Evolutionary conservation across 2,797 vertebrate genomes (phyloP).

Genomic region (Phalloptychus januarius): DNA sequence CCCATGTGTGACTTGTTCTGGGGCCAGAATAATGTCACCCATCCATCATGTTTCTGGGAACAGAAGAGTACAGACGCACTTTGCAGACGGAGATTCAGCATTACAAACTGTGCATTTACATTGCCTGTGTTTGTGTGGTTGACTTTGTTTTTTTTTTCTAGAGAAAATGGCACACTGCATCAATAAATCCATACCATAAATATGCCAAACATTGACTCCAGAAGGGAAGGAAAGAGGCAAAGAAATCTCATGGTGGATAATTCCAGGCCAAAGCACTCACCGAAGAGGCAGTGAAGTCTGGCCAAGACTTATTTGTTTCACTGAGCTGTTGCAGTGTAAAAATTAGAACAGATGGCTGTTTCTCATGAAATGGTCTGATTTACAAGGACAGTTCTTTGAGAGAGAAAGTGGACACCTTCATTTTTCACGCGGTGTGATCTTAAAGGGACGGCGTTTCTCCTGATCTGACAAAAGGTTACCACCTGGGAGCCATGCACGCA

Average conservation of each 20-base stretch:
- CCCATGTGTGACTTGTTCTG: slow-evolving; percentile 68
- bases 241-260: slow-evolving; percentile 68
- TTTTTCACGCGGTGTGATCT: slow-evolving; percentile 85
- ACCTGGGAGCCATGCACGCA: slow-evolving; percentile 95
- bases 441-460: slow-evolving; percentile 85
- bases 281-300: slow-evolving; percentile 76
- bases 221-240: slow-evolving; percentile 78
- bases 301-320: slow-evolving; percentile 80
- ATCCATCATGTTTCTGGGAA: slow-evolving; percentile 83
- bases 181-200: slow-evolving; percentile 69
- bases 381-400: slow-evolving; percentile 85
- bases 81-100: slow-evolving; percentile 70
- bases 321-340: slow-evolving; percentile 76
- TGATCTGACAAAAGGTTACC: slow-evolving; percentile 84
- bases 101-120: slow-evolving; percentile 88
- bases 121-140: slow-evolving; percentile 95
- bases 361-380: slow-evolving; percentile 83
- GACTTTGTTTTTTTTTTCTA: slow-evolving; percentile 85
- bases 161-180: slow-evolving; percentile 75
- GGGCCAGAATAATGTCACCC: slow-evolving; percentile 77
- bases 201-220: slow-evolving; percentile 84
- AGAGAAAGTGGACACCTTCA: slow-evolving; percentile 89
- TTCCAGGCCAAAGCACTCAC: slow-evolving; percentile 85
- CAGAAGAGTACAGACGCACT: slow-evolving; percentile 74
- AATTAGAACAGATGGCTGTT: slow-evolving; percentile 82